Percentiles rank a stretch among this genome's conserved stretches.
phyloP scores from a whole-genome alignment of 2,888 invertebrate genomes.

The Oconnorella tubifera region DNA sequence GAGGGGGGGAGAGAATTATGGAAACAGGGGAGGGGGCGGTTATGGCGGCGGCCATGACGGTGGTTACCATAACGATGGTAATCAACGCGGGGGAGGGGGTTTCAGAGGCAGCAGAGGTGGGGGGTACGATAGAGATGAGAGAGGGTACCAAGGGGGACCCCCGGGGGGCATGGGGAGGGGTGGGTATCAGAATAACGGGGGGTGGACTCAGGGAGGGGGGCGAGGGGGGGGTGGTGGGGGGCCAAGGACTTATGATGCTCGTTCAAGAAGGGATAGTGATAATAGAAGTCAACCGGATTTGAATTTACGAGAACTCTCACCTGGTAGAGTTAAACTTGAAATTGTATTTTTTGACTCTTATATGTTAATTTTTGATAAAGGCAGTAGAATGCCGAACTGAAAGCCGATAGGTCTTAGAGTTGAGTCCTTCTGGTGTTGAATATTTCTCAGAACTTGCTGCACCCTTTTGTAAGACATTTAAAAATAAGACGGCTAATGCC shows the following conservation, averaged over 20 bases:
- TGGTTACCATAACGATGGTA: slow-evolving; percentile 31
- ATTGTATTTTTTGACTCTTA: background rate
- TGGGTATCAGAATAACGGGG: slow-evolving; percentile 5
- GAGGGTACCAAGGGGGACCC: slow-evolving; percentile 3
- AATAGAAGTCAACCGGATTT: slow-evolving; percentile 22
- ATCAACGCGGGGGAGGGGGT: slow-evolving; percentile 1
- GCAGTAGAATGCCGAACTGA: no score
- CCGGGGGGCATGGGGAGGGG: background rate
- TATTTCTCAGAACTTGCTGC: no score
- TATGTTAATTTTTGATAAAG: no score
- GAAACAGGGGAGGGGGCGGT: slow-evolving; percentile 33
- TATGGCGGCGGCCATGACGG: slow-evolving; percentile 29
- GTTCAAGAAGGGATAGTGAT: slow-evolving; percentile 39
- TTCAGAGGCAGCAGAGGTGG: background rate
- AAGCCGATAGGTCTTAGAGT: no score
- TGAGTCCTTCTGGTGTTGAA: no score
- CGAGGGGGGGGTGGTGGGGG: slow-evolving; percentile 23
- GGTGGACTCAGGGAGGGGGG: slow-evolving; percentile 12
- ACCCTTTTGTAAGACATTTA: no score
- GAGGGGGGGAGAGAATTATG: slow-evolving; percentile 8
- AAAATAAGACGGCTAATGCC: no score
- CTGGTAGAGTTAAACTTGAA: slow-evolving; percentile 38
- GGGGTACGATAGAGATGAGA: slow-evolving; percentile 42
- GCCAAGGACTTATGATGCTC: background rate
- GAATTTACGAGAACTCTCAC: slow-evolving; percentile 48